Evolutionary conservation across 2,113 vertebrate genomes (phyloP).

Genomic region (Gadus macrocephalus): DNA sequence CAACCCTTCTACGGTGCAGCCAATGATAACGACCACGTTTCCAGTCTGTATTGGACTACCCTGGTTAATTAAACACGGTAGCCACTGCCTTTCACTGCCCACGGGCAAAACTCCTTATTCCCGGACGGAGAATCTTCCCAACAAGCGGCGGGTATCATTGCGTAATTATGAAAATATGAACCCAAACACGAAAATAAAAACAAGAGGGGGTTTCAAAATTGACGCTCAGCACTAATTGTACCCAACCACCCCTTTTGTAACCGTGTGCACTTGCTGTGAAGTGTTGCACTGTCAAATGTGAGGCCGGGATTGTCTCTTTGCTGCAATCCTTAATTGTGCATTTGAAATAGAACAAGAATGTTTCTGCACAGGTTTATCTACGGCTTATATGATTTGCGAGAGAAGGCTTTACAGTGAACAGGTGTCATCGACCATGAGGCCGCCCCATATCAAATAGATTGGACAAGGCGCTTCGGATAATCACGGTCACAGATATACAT

Average conservation of each 20-base stretch:
- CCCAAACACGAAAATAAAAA: slow-evolving; percentile 85
- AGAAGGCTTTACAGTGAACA: background rate
- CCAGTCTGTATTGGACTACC: background rate
- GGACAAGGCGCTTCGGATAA: background rate
- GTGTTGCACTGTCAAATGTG: too few species aligned
- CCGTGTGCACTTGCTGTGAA: too few species aligned
- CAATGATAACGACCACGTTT: slow-evolving; percentile 14
- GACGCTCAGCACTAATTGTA: slow-evolving; percentile 85
- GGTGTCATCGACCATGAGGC: background rate
- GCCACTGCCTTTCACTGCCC: slow-evolving; percentile 84
- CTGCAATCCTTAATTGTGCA: too few species aligned
- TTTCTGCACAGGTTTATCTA: too few species aligned
- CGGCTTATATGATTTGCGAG: too few species aligned
- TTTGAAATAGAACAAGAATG: too few species aligned
- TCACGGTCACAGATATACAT: background rate
- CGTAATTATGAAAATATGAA: slow-evolving; percentile 73
- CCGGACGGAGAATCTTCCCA: slow-evolving; percentile 75
- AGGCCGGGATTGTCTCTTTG: too few species aligned
- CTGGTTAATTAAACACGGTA: slow-evolving; percentile 90
- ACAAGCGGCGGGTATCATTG: slow-evolving; percentile 77
- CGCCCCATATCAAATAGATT: slow-evolving; percentile 1
- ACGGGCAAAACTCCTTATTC: slow-evolving; percentile 86
- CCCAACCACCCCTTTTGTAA: slow-evolving; percentile 34
- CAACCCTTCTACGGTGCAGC: slow-evolving; percentile 4
- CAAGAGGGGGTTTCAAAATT: slow-evolving; percentile 82